Conservation (phyloP, 2,113 vertebrate species). For the Poeciliopsis prolifica region DNA sequence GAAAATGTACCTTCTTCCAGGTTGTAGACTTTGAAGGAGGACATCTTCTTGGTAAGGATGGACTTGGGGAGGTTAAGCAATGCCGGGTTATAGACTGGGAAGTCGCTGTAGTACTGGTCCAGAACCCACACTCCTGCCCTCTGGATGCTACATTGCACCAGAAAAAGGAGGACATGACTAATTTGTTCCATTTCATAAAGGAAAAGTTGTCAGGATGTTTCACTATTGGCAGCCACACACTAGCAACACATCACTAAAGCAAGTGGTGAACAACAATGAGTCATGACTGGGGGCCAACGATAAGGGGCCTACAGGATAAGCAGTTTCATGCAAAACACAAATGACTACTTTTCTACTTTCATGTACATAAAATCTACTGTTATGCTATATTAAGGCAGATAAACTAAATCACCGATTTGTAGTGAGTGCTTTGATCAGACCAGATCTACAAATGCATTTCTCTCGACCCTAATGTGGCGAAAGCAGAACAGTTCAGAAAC, state of each 20-base stretch:
- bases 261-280: constrained; percentile 13
- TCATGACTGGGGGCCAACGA: background rate
- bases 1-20: constrained; percentile 84
- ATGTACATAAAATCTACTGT: background rate
- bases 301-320: background rate
- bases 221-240: background rate
- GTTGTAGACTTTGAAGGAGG: constrained; percentile 94
- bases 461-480: background rate
- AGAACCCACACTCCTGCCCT: constrained; percentile 91
- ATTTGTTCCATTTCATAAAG: background rate
- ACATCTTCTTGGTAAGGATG: constrained; percentile 93
- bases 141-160: constrained; percentile 84
- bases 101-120: constrained; percentile 96
- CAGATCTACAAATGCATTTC: background rate
- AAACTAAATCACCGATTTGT: background rate
- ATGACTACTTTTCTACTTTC: background rate
- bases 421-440: background rate
- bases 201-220: background rate
- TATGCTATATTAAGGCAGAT: background rate
- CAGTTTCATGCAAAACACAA: background rate
- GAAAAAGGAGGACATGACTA: background rate
- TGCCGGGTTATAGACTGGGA: constrained; percentile 93
- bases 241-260: background rate
- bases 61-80: constrained; percentile 94
- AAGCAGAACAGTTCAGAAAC: background rate